Evolutionary conservation across 2,888 invertebrate genomes (phyloP), one percentile per base, ranked within the genome.

Genomic region (Pristionchus arcanus): DNA sequence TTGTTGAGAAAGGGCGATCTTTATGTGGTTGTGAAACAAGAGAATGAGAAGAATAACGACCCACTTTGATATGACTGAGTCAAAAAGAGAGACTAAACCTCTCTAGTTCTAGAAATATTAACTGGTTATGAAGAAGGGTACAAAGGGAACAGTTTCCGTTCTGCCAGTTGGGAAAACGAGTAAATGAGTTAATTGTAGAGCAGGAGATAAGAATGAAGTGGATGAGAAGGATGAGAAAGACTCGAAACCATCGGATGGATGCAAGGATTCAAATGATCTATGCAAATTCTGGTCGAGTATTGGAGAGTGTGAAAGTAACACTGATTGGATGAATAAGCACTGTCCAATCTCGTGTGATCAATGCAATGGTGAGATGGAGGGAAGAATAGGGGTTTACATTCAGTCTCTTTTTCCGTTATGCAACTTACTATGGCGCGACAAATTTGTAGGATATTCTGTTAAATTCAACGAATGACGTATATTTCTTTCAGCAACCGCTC

Each of bases 231-330:
- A 85, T 37, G 55, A 34, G 34, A 85, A 55, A 37, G 28, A 19
- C 21, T 16, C 55, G 59, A 59, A 34, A 25, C 19, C 9, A n/a
- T 15, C 21, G 49, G 37, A 71, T 11, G 71, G n/a, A 7, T 94
- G 94, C 91, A 90, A 90, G 66, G 95, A 95, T 88, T 92, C 92
- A 53, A 95, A 95, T 90, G 95, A 95, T 90, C 91, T 95, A 31
- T 95, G 95, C 92, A 94, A 94, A 89, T 95, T 95, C 92, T 95
- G 95, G 95, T 91, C 94, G 16, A 93, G 94, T 19, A 95, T 95
- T 84, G 94, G 94, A 34, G 95, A 95, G 83, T 95, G 95, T 90
- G 91, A 92, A 19, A 89, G 92, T 1, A 95, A 95, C 87, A 91
- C 92, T 49, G 94, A 94, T n/a, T 95, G 95, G 95, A 95, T 95